These are phyloP conservation scores for Psettodes erumei DNA, from an alignment of 2,113 vertebrate genomes.

Conservation along the genomic window DNA sequence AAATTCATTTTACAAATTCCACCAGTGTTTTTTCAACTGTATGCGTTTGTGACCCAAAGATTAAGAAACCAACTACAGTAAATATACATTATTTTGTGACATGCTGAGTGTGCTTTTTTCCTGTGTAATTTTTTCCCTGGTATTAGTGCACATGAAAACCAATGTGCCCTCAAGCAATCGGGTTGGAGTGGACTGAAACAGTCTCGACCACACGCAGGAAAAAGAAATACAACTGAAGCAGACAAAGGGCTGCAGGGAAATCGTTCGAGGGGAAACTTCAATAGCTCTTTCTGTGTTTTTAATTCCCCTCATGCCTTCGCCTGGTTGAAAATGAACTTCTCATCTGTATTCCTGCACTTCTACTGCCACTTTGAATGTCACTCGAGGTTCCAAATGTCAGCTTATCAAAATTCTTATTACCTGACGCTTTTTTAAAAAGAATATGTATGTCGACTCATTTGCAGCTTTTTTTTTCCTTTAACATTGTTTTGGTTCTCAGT, in stretches of 20 bases:
- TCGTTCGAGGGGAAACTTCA: conserved; percentile 33
- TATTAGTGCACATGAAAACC: no score
- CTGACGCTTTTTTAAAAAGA: conserved; percentile 53
- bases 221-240: not conserved
- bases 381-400: conserved; percentile 75
- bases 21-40: no score
- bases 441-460: conserved; percentile 43
- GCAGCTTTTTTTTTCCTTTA: conserved; percentile 22
- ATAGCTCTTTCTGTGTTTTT: conserved; percentile 29
- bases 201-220: not conserved
- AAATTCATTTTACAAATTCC: no score
- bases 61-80: no score
- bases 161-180: not conserved
- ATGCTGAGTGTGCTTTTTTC: no score
- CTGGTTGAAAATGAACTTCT: conserved; percentile 44
- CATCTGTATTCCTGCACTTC: conserved; percentile 67
- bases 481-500: conserved; percentile 42
- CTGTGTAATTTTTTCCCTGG: no score
- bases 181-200: not conserved
- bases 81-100: no score
- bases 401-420: conserved; percentile 70
- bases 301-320: conserved; percentile 24
- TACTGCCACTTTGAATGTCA: conserved; percentile 70
- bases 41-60: no score
- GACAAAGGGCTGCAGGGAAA: not conserved